These are phyloP conservation scores for Cervus canadensis DNA, from an alignment of 2,113 vertebrate species.

Conservation along the genomic window DNA sequence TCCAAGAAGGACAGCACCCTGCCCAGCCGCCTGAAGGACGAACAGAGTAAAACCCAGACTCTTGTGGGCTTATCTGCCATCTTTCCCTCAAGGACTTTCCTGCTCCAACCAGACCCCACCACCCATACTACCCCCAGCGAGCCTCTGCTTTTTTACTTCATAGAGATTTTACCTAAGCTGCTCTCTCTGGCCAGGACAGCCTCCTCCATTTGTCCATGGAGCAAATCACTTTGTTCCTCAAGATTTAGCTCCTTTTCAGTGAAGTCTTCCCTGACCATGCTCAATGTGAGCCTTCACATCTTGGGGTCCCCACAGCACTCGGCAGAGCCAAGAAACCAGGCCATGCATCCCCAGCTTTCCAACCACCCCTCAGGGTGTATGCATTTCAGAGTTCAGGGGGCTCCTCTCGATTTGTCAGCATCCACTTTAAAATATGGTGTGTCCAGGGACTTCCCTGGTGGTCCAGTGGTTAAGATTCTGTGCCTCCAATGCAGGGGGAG, in stretches of 20 bases:
- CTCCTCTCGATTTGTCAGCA: neutral
- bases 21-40: rapidly evolving
- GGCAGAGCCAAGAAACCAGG: neutral
- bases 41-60: too few relatives aligned
- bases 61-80: neutral
- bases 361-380: rapidly evolving
- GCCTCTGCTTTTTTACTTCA: too few relatives aligned
- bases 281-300: rapidly evolving
- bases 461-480: neutral
- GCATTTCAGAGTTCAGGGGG: too few relatives aligned
- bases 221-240: neutral
- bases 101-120: neutral
- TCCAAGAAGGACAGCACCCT: neutral
- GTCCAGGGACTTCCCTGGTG: neutral
- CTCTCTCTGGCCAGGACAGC: neutral
- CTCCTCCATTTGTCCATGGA: neutral
- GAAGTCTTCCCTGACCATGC: neutral
- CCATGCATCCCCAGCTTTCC: neutral
- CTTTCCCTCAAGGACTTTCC: rapidly evolving
- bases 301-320: rapidly evolving
- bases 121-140: rapidly evolving
- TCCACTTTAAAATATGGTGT: neutral
- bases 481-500: neutral
- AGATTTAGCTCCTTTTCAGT: neutral
- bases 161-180: neutral